Base-by-base conservation (phyloP, 37 sponge, comb jelly and placozoan species). In the Petrosia ficiformis region DNA sequence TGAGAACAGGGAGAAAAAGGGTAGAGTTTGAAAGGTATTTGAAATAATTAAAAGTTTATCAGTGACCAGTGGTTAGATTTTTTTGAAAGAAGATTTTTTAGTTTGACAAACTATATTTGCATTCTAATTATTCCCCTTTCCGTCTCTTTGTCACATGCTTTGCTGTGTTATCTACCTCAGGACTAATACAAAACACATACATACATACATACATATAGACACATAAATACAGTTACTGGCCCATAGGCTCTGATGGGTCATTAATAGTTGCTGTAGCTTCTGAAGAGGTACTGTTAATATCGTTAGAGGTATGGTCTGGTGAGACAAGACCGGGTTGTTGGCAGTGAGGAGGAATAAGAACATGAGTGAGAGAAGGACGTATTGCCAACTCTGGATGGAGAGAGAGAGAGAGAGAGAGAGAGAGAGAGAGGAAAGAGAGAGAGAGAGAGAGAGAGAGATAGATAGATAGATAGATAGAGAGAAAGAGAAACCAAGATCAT, bases 381-480 rank as follows among this genome's bases (percentile, higher is more conserved):
- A 85, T 85, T 21, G 86, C 66, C 68, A 85, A 65, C 44, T 85
- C 86, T 85, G 69, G 0, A 67, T n/a, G n/a, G n/a, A n/a, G n/a
- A n/a, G n/a, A n/a, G n/a, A n/a, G n/a, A n/a, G n/a, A n/a, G n/a
- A n/a, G n/a, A n/a, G n/a, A n/a, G n/a, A n/a, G n/a, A n/a, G n/a
- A n/a, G n/a, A n/a, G n/a, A n/a, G n/a, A n/a, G n/a, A n/a, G n/a
- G n/a, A n/a, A n/a, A n/a, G n/a, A n/a, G n/a, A 41, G 48, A 41
- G 42, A 42, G 32, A 24, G 30, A 1, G n/a, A n/a, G n/a, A n/a
- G n/a, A n/a, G n/a, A n/a, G n/a, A n/a, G n/a, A n/a, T n/a, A n/a
- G n/a, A n/a, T n/a, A n/a, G n/a, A n/a, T n/a, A n/a, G n/a, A n/a
- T n/a, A n/a, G n/a, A n/a, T n/a, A n/a, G n/a, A n/a, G 52, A 25